These are phyloP conservation scores for Coreoperca whiteheadi DNA, from an alignment of 2,113 vertebrate genomes.

Conservation along the genomic window DNA sequence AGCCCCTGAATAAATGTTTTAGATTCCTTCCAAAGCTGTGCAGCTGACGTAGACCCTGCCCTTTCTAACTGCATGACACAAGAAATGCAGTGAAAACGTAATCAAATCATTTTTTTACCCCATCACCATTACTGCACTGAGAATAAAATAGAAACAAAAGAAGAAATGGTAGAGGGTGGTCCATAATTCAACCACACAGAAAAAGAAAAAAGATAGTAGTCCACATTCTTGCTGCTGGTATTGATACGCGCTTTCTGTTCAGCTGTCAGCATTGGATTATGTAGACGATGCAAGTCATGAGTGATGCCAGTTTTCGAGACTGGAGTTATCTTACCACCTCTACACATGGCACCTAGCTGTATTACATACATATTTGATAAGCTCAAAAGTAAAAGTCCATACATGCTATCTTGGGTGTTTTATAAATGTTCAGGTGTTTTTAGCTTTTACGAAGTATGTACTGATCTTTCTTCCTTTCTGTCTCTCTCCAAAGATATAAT, in stretches of 20 bases:
- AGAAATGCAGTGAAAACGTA: not conserved
- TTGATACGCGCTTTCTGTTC: not conserved
- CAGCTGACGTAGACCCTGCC: slow-evolving; percentile 23
- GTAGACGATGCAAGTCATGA: not conserved
- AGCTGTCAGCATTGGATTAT: slow-evolving; percentile 15
- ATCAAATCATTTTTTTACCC: not conserved
- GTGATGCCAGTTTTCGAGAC: not conserved
- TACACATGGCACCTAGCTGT: not conserved
- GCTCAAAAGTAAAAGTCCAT: not conserved
- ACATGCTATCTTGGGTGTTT: not conserved
- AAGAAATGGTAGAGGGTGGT: not conserved
- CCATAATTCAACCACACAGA: not conserved
- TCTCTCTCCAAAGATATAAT: slow-evolving; percentile 89
- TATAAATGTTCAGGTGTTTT: not conserved
- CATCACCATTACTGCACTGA: not conserved
- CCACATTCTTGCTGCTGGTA: not conserved
- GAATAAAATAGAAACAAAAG: not conserved
- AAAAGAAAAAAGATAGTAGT: not conserved
- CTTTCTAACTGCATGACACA: not conserved
- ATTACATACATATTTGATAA: not conserved
- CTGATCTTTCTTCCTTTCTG: not conserved
- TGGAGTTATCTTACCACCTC: not conserved
- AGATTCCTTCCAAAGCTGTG: slow-evolving; percentile 31
- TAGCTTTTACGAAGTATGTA: not conserved
- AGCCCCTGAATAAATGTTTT: slow-evolving; percentile 35